Evolutionary conservation across 2,113 vertebrate species (phyloP).

Genomic region (Tringa solitaria): DNA sequence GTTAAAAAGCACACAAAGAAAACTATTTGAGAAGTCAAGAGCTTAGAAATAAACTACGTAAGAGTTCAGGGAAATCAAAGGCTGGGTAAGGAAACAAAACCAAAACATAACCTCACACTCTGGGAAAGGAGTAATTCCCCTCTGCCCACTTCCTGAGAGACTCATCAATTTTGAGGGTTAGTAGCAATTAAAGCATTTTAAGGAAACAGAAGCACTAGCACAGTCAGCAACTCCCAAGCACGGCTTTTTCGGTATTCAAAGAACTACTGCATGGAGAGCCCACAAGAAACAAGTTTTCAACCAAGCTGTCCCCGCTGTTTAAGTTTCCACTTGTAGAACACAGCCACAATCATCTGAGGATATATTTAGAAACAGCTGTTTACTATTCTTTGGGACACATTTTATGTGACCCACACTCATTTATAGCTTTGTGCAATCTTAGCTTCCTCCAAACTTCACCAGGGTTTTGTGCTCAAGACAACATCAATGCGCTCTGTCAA

Average conservation of each 20-base stretch:
- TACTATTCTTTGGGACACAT: not conserved
- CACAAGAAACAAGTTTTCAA: not conserved
- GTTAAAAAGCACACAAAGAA: not conserved
- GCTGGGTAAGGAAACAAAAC: not conserved
- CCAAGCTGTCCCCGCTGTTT: rapidly evolving
- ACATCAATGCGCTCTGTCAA: not conserved
- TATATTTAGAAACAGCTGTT: not conserved
- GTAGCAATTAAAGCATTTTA: not conserved
- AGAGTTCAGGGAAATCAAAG: not conserved
- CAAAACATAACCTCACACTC: not conserved
- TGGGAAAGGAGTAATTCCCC: not conserved
- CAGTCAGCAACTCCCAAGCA: not conserved
- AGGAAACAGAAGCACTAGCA: not conserved
- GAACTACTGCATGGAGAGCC: not conserved
- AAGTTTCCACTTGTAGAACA: not conserved
- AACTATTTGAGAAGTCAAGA: not conserved
- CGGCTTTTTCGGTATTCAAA: not conserved
- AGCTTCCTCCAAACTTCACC: not conserved
- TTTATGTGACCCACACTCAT: not conserved
- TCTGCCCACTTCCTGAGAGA: not conserved
- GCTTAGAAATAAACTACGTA: not conserved
- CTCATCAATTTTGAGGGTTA: not conserved
- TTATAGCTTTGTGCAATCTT: not conserved
- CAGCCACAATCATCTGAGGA: not conserved
- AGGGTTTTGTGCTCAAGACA: not conserved